Conservation (phyloP, 2,797 vertebrate genomes). For the Gouania willdenowi region DNA sequence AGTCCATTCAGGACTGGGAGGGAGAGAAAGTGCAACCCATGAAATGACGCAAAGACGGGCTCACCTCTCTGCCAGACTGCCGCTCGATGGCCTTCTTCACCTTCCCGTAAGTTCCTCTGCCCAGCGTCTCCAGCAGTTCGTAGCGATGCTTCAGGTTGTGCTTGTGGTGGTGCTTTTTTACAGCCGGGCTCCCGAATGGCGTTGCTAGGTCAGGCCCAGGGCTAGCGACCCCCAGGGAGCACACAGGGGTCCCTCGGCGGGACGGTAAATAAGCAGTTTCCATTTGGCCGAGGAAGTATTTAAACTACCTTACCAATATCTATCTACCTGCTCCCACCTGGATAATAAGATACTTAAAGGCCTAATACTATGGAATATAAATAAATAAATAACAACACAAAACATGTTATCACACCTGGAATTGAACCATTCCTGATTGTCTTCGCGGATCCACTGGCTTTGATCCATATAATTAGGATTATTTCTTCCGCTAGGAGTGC, state of each 20-base stretch:
- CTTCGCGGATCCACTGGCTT: conserved; percentile 51
- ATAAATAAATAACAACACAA: conserved; percentile 80
- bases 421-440: conserved; percentile 67
- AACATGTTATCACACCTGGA: conserved; percentile 62
- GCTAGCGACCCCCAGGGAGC: no score
- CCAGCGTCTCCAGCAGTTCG: conserved; percentile 94
- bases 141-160: conserved; percentile 99
- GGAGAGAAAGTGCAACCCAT: no score
- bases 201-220: no score
- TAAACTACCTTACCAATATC: conserved; percentile 47
- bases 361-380: conserved; percentile 75
- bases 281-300: conserved; percentile 62
- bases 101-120: conserved; percentile 96
- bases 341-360: conserved; percentile 72
- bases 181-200: conserved; percentile 82
- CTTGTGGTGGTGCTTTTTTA: conserved; percentile 97
- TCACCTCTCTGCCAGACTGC: conserved; percentile 95
- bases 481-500: no score
- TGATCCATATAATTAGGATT: conserved; percentile 45
- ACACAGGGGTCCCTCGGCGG: conserved; percentile 50
- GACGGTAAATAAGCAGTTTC: conserved; percentile 68
- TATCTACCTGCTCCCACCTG: conserved; percentile 49
- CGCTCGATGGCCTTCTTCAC: conserved; percentile 96
- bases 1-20: no score
- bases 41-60: no score